phyloP scores from a whole-genome alignment of 1,140 invertebrate species.

The Chironomus striatipennis region DNA sequence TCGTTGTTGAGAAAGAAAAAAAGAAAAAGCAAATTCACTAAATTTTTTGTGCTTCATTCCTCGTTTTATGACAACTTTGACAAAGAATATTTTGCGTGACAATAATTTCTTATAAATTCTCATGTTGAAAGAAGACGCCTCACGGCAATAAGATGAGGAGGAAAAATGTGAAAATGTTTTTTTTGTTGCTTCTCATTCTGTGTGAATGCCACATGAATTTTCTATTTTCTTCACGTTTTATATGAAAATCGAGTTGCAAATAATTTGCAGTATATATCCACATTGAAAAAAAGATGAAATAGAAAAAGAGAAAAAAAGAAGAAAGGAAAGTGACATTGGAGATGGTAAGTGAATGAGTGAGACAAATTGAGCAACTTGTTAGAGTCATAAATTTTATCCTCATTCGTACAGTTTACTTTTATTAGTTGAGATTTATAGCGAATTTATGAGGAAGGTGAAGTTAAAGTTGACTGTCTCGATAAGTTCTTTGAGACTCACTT shows the following conservation, averaged over 20 bases:
- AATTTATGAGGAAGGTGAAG: too few species aligned
- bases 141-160: neutral
- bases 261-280: neutral
- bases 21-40: too few species aligned
- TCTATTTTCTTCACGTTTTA: conserved; percentile 7
- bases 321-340: too few species aligned
- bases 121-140: neutral
- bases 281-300: too few species aligned
- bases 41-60: neutral
- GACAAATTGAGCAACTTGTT: conserved; percentile 12
- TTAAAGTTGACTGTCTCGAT: too few species aligned
- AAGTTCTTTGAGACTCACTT: too few species aligned
- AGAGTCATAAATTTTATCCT: neutral
- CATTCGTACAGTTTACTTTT: too few species aligned
- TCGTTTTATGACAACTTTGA: neutral
- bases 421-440: too few species aligned
- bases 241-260: conserved; percentile 4
- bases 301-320: too few species aligned
- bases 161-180: conserved; percentile 5
- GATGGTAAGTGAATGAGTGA: neutral
- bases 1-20: too few species aligned
- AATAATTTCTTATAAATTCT: neutral
- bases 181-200: neutral
- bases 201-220: neutral
- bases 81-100: conserved; percentile 6